Evolutionary conservation across 1,140 invertebrate genomes (phyloP), one percentile per base, ranked within the genome.

Genomic region (Saxidomus purpurata): DNA sequence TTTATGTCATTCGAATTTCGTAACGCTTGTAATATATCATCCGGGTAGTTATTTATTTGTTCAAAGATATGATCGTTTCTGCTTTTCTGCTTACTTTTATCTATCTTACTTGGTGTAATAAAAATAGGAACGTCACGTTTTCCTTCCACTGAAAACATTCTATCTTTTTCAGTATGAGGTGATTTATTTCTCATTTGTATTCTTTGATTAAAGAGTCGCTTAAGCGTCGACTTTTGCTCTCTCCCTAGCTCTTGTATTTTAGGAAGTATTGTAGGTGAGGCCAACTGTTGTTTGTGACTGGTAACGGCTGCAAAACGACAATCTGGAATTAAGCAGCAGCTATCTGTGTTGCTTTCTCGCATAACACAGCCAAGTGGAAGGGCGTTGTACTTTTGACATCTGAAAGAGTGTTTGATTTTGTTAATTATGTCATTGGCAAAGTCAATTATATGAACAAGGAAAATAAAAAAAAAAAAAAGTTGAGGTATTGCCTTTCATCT

Each of bases 171-270:
- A 6, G 59, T 25, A 1, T 1, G 4, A 28, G 13, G 15, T 19
- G 17, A 15, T 1, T 71, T 38, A n/a, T 71, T 71, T 71, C 67
- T 71, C 34, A 40, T 4, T 38, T 55, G 22, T 19, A 52, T 79
- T 79, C 76, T 55, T 36, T 79, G 22, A 34, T 79, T 79, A 17
- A 79, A 79, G 49, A 79, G 55, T 36, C 55, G 25, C 55, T 34
- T 52, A 19, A 79, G 55, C 25, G 11, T 4, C 8, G 49, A 28
- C 9, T 22, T 79, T 34, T 55, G 13, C 6, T 25, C 31, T 28
- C 4, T 52, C 28, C 8, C 36, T 52, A 38, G 0, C 11, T 34
- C 43, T 52, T 19, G 28, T 9, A 59, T 36, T 15, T 28, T n/a
- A 1, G 76, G 49, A 19, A 49, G 17, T 55, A 55, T 55, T 17